A percentile compares a stretch with the other conserved stretches of the same genome.
Evolutionary conservation across 2,113 vertebrate species (phyloP).

Genomic region (Cygnus buccinator): DNA sequence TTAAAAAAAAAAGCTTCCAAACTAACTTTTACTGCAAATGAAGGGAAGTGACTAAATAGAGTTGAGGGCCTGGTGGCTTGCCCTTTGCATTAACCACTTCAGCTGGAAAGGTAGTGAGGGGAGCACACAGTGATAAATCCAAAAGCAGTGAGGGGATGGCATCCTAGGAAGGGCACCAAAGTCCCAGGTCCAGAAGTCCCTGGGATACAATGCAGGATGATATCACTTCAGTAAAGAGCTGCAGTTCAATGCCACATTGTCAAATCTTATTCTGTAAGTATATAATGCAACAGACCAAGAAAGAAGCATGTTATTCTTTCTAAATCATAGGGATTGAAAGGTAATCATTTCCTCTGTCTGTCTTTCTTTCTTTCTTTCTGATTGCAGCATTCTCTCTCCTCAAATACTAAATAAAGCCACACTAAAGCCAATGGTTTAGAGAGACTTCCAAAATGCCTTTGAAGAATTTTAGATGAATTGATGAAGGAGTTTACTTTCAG

Average conservation of each 20-base stretch:
- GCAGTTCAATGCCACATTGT: conserved; percentile 7
- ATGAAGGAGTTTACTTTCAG: conserved; percentile 34
- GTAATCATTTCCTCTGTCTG: conserved; percentile 21
- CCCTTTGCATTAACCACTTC: conserved; percentile 11
- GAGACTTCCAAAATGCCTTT: conserved; percentile 40
- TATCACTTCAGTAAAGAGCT: neutral
- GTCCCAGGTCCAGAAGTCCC: neutral
- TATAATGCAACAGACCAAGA: conserved; percentile 18
- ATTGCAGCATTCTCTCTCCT: conserved; percentile 44
- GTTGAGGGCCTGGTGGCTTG: neutral
- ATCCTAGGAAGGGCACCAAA: neutral
- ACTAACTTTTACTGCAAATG: conserved; percentile 23
- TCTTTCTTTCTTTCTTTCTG: conserved; percentile 28
- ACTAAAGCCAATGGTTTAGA: conserved; percentile 32
- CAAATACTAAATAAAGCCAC: conserved; percentile 47
- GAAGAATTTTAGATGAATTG: conserved; percentile 23
- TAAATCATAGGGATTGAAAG: conserved; percentile 46
- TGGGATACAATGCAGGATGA: neutral
- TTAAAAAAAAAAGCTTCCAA: neutral
- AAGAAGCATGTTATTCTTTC: conserved; percentile 45
- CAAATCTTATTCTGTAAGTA: conserved; percentile 22
- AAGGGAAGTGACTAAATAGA: neutral
- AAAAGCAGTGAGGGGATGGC: neutral
- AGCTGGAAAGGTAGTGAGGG: neutral
- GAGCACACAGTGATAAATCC: neutral